phyloP scores from a whole-genome alignment of 2,797 vertebrate genomes.

The Pipistrellus kuhlii region DNA sequence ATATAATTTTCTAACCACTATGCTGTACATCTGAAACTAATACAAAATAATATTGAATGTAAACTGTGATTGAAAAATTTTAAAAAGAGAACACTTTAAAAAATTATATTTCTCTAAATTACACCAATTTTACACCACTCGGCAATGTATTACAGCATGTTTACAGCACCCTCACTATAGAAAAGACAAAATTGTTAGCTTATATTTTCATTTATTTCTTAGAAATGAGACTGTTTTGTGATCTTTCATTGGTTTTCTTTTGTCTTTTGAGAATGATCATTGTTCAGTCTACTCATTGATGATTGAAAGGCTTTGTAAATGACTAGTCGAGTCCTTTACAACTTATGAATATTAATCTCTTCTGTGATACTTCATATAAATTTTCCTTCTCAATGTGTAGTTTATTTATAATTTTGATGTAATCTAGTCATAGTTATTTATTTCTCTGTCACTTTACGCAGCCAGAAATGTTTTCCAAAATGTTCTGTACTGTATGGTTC shows the following conservation, averaged over 20 bases:
- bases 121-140: neutral
- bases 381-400: neutral
- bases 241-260: neutral
- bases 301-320: neutral
- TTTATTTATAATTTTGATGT: neutral
- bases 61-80: neutral
- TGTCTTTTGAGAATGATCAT: neutral
- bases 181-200: neutral
- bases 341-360: neutral
- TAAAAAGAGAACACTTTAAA: neutral
- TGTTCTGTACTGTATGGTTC: neutral
- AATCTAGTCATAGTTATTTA: neutral
- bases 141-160: neutral
- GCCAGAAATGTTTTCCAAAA: neutral
- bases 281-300: neutral
- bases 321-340: neutral
- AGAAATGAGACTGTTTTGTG: neutral
- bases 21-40: neutral
- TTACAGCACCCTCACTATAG: neutral
- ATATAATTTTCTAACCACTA: neutral
- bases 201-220: neutral
- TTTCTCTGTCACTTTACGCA: neutral
- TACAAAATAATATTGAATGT: neutral
- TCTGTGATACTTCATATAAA: neutral
- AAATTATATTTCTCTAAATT: neutral